These are phyloP conservation scores for Rhinoraja longicauda DNA, from an alignment of 2,797 vertebrate genomes.

Conservation along the genomic window DNA sequence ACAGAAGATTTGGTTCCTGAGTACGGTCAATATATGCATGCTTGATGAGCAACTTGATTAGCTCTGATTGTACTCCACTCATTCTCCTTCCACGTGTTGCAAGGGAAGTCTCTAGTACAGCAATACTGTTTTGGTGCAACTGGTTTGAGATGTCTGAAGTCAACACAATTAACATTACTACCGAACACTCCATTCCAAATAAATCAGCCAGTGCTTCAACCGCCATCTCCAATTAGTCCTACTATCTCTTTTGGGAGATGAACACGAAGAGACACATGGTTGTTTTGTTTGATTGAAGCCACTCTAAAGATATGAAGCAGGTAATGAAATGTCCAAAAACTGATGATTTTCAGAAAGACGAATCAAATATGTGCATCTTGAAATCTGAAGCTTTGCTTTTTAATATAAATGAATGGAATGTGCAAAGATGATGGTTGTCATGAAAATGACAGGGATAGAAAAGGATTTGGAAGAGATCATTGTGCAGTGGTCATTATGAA, in stretches of 20 bases:
- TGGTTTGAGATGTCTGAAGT: too few species aligned
- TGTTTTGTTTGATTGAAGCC: background rate
- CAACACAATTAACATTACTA: too few species aligned
- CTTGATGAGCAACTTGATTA: too few species aligned
- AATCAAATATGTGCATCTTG: background rate
- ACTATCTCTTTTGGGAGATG: background rate
- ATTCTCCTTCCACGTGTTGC: too few species aligned
- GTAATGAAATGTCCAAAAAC: background rate
- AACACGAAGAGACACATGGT: background rate
- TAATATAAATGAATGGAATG: background rate
- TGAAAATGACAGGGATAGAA: background rate
- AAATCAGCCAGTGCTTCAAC: background rate
- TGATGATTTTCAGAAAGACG: background rate
- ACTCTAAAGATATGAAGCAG: background rate
- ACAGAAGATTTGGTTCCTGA: too few species aligned
- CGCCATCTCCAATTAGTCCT: background rate
- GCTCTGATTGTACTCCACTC: too few species aligned
- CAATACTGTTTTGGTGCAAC: too few species aligned
- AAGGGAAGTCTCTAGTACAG: too few species aligned
- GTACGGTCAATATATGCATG: too few species aligned
- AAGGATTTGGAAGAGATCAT: background rate
- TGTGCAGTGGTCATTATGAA: conserved; percentile 3
- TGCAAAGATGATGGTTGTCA: background rate
- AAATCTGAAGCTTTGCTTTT: background rate
- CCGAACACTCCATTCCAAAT: too few species aligned